Evolutionary conservation across 1,140 invertebrate genomes (phyloP), one percentile per base, ranked within the genome.

Genomic region (Holcopasites calliopsidis): DNA sequence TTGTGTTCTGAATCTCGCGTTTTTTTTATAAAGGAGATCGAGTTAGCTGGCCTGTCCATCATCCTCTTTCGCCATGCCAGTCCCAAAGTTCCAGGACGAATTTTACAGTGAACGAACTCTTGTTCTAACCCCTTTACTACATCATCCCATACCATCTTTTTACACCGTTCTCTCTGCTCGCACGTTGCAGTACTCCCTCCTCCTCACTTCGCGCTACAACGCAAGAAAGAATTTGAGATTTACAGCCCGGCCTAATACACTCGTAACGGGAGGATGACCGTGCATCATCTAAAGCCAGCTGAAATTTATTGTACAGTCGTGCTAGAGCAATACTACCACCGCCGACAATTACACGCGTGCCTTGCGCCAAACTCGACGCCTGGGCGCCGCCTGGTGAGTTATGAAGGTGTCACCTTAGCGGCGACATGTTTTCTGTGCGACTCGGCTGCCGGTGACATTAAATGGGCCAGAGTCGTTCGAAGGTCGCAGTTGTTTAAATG

Each of bases 231-330:
- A 74, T 66, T 58, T 21, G 28, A 77, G 61, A 80, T 77, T 82
- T 81, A 81, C 79, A 60, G 52, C 58, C 35, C 8, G 18, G 31
- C 21, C 40, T 69, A 73, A 77, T 73, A 73, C 69, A 69, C 50
- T 77, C 68, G 38, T 64, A 58, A 73, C 42, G 26, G 74, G 49
- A 31, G 55, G 44, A 68, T 47, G 40, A 57, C 58, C 49, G 31
- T 78, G 69, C 55, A 70, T 81, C 68, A 77, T 73, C 16, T 62
- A 4, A 38, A 66, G 23, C 55, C 55, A 47, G 21, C n/a, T 16
- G 23, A 54, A 80, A 80, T 82, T 82, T 80, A 82, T 82, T 68
- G 23, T 31, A 18, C n/a, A 73, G 50, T 33, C 16, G 26, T 28
- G 44, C 8, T 55, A 55, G 38, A 28, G 42, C 3, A 23, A 26